Percentiles rank a stretch among this genome's conserved stretches.
phyloP scores from a whole-genome alignment of 2,888 invertebrate species.

The Dolichopus griseipennis region DNA sequence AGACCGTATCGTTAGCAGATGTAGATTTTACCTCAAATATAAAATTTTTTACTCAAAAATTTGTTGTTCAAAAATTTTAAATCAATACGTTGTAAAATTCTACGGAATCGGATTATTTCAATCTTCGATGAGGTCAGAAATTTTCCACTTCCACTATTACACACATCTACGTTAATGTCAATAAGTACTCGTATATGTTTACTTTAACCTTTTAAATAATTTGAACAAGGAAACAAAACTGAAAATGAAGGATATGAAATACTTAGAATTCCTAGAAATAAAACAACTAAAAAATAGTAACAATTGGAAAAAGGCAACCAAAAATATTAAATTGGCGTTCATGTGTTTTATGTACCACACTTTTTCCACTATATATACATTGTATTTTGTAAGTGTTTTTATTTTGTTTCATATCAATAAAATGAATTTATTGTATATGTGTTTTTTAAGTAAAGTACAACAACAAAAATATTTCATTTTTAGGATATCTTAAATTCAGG shows the following conservation, averaged over 20 bases:
- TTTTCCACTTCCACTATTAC: too few relatives aligned
- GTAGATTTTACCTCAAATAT: too few relatives aligned
- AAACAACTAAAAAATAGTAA: background rate
- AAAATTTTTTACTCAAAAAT: too few relatives aligned
- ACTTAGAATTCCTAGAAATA: background rate
- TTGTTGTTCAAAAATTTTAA: too few relatives aligned
- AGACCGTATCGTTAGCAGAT: too few relatives aligned
- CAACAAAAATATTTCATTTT: background rate
- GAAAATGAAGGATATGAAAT: background rate
- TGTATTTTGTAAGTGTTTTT: background rate
- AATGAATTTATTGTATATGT: too few relatives aligned
- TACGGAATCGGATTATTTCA: too few relatives aligned
- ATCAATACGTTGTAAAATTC: too few relatives aligned
- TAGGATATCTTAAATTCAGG: background rate
- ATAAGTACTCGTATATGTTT: background rate
- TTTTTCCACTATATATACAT: background rate
- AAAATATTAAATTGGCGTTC: background rate
- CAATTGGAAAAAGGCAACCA: too few relatives aligned
- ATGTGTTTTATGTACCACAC: background rate
- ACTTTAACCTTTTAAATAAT: background rate
- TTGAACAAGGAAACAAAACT: background rate
- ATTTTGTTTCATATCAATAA: background rate
- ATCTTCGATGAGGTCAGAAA: too few relatives aligned
- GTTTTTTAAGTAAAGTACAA: too few relatives aligned
- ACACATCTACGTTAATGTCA: too few relatives aligned